Base-by-base conservation (phyloP, 2,888 invertebrate species). In the Spisula subtruncata region DNA sequence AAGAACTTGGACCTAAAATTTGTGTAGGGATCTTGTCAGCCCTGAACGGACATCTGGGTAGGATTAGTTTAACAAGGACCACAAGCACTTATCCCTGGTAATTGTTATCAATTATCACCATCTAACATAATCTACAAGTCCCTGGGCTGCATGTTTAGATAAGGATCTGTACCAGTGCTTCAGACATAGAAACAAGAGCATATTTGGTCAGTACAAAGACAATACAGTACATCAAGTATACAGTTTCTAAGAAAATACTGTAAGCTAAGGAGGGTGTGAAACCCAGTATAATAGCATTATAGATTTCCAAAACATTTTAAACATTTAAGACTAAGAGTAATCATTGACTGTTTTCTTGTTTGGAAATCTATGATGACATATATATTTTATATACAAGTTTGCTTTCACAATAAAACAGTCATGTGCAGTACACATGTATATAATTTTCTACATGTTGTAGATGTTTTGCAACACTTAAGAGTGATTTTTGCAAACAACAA, bases 261-360 rank as follows among this genome's bases (percentile, higher is more conserved):
- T 83, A 83, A 83, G 83, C 83, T 54, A 35, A 60, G 83, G 83
- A 60, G 60, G 16, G 83, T 56, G 81, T 81, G 32, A 56, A 83
- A 66, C 75, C 75, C 66, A 71, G 48, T 29, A 71, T 35, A 66
- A 71, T 60, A 66, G 56, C 75, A 83, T 83, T 14, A 60, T 51
- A 81, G 81, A 81, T n/a, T 81, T 48, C 48, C 81, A 81, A 41
- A 35, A 75, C 75, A n/a, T 25, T 75, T 8, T 5, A 75, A 66
- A n/a, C n/a, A n/a, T n/a, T n/a, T 25, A 75, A 75, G 5, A 32
- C 8, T 41, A 41, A 5, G 41, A 5, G 41, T 41, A 41, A 41
- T 2, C 14, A 51, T 10, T 16, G 51, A 75, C 16, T 25, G 18
- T 75, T 75, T 14, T 32, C 32, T 32, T 32, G 75, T 75, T 35